These are phyloP conservation scores for Lepidurus couesii DNA, from an alignment of 1,140 invertebrate genomes.

Conservation along the genomic window DNA sequence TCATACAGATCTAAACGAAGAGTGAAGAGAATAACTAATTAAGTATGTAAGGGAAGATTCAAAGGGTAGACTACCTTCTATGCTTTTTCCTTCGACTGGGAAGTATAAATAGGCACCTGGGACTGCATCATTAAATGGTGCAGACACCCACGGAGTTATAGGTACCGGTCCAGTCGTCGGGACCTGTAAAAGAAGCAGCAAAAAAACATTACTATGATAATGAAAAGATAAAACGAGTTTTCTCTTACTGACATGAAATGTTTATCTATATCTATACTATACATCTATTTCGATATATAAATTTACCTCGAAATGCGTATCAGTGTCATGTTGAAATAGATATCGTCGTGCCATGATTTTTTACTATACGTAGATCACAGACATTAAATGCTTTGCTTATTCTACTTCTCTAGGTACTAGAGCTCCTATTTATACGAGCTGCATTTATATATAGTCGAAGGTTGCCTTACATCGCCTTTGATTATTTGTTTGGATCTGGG, in stretches of 20 bases:
- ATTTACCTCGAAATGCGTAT: neutral
- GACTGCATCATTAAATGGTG: neutral
- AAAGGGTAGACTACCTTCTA: neutral
- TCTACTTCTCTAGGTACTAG: neutral
- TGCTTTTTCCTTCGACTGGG: neutral
- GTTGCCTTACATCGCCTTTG: too few species aligned
- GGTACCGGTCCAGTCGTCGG: neutral
- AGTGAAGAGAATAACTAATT: neutral
- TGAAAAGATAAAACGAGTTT: neutral
- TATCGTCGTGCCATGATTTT: neutral
- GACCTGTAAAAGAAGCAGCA: neutral
- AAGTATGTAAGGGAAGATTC: neutral
- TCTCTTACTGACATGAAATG: neutral
- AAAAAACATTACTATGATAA: neutral
- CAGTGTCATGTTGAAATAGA: neutral
- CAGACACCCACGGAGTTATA: neutral
- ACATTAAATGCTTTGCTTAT: neutral
- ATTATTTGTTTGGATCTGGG: too few species aligned
- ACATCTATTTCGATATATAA: neutral
- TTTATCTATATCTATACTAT: neutral
- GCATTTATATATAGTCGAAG: too few species aligned
- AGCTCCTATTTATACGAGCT: too few species aligned
- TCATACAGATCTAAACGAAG: slow-evolving; percentile 26
- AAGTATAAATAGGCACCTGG: neutral
- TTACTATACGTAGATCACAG: neutral